Evolutionary conservation across 2,888 invertebrate species (phyloP), one percentile per base, ranked within the genome.

Genomic region (Euproctis similis): DNA sequence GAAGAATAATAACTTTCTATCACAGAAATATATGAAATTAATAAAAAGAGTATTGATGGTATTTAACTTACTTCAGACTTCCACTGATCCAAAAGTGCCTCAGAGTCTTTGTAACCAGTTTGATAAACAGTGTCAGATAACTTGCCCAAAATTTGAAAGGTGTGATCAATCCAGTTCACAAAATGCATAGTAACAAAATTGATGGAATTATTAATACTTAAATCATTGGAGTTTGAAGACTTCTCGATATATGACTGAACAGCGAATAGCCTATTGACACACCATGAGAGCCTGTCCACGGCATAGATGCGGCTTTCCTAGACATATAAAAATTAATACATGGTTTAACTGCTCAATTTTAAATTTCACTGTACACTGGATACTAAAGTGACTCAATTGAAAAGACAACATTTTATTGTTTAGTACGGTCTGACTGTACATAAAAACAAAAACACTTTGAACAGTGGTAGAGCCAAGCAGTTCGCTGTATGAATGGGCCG

Each of bases 81-180:
- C 78, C 78, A 80, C 6, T 54, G 44, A 4, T 44, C 42, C 53
- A 46, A 52, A 1, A 62, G 23, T 2, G 50, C 42, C 12, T 62
- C 46, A 19, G 48, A 49, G 4, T 63, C 53, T 23, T 75, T 72
- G 31, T 63, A 60, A 32, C 72, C 66, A 18, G 61, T 71, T 37
- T 54, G 69, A 33, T 73, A 78, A 6, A 77, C 58, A 27, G 64
- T 46, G 31, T 53, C 45, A 0, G 75, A 56, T 4, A 84, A 43
- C 52, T 74, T 78, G 8, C 56, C 52, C 2, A 84, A 62, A 19
- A 74, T 47, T 28, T 77, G 76, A 64, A 82, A 80, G 31, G 80
- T 76, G 39, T 78, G 73, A 39, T 84, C 84, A 39, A 84, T 80
- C 84, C 84, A 84, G 43, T 81, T 80, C 3, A 84, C 76, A 65